Base-by-base conservation (phyloP, 2,113 vertebrate genomes). In the Percina caprodes region DNA sequence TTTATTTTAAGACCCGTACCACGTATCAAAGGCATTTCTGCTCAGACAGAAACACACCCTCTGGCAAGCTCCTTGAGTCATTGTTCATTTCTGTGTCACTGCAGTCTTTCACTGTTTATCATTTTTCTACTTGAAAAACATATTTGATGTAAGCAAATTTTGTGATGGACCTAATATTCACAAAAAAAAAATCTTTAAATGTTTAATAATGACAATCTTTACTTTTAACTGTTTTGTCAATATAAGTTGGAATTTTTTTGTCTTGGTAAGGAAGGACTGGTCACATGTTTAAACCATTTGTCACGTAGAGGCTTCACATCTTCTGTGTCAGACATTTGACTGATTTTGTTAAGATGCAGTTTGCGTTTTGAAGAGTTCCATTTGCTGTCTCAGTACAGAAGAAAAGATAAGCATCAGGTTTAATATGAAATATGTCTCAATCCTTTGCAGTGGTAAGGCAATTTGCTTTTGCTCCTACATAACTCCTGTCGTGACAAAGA, bases 371-470 rank as follows among this genome's bases (percentile, higher is more conserved):
- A 65, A 56, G 24, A 65, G 55, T 46, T 58, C 21, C 24, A 74
- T 48, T 60, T 80, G 33, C 66, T 63, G 30, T 73, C 19, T 58
- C 66, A 67, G 54, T 58, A 16, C 55, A 18, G 35, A 39, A 49
- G 46, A 45, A 45, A 68, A 68, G 12, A 61, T 61, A 60, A 15
- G 5, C 26, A 66, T 83, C 55, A 33, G 30, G 59, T 77, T 73
- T 46, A 54, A 60, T 54, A 33, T 74, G 21, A 71, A 74, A 62
- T 60, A 81, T 85, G 33, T 55, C 21, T 23, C 56, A 62, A 9
- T 51, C 42, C 62, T 63, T 12, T 69, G 39, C 18, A 46, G n/a
- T 15, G 54, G 12, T 21, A 24, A 16, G 13, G 23, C 14, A 23
- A 26, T 63, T 59, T 52, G 1, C 11, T 21, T 62, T 55, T 49